Conservation (phyloP, 2,888 invertebrate genomes). For the Spodoptera littoralis region DNA sequence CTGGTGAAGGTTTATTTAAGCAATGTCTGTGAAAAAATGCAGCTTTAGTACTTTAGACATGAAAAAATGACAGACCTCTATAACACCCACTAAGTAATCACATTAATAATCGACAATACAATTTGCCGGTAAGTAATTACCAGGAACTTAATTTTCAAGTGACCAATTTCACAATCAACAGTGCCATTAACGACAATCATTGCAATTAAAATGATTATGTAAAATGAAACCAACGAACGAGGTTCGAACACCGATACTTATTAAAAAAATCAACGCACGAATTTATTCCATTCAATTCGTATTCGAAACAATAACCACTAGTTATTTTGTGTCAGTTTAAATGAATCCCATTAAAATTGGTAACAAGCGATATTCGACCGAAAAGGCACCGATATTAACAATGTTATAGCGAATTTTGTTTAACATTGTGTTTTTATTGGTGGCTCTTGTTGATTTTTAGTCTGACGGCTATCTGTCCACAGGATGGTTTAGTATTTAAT, state of each 20-base stretch:
- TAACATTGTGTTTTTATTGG: constrained; percentile 6
- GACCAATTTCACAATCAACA: constrained; percentile 15
- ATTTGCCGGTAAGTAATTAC: constrained; percentile 1
- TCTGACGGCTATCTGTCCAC: not conserved
- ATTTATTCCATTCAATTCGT: constrained; percentile 33
- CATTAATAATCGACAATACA: not conserved
- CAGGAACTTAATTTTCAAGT: constrained; percentile 1
- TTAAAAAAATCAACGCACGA: constrained; percentile 41
- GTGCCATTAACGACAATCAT: constrained; percentile 15
- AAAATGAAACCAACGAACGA: constrained; percentile 20
- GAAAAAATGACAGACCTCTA: no score
- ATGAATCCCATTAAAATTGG: constrained; percentile 46
- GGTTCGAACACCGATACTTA: constrained; percentile 9
- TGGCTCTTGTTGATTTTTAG: constrained; percentile 12
- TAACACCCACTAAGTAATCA: no score
- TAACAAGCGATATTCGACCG: constrained; percentile 26
- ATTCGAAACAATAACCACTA: constrained; percentile 36
- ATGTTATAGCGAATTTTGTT: constrained; percentile 17
- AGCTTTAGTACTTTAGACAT: no score
- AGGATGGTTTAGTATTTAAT: constrained; percentile 1
- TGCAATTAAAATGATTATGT: constrained; percentile 21
- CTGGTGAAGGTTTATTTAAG: no score
- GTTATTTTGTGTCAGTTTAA: constrained; percentile 38
- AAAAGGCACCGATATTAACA: constrained; percentile 23
- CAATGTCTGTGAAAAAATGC: no score